phyloP scores from a whole-genome alignment of 2,113 vertebrate species.

The Pogonocichla stellata region DNA sequence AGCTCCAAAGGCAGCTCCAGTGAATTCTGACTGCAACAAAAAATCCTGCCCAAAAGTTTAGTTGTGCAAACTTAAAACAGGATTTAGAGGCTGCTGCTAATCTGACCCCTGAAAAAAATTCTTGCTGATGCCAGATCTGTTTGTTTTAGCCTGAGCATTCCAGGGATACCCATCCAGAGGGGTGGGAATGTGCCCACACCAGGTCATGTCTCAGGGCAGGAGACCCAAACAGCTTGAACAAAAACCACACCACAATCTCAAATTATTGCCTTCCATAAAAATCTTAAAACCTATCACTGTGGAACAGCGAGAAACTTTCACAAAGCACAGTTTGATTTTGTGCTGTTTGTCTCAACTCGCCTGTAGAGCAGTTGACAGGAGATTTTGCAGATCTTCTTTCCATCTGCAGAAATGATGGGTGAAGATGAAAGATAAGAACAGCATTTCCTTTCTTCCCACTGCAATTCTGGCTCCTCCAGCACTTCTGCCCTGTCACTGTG shows the following conservation, averaged over 20 bases:
- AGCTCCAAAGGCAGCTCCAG: neutral
- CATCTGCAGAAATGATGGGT: neutral
- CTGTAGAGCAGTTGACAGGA: neutral
- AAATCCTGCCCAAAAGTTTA: neutral
- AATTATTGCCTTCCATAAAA: neutral
- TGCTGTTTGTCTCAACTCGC: neutral
- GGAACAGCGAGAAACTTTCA: neutral
- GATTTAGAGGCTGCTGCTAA: neutral
- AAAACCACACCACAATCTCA: neutral
- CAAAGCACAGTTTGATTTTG: neutral
- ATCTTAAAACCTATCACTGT: neutral
- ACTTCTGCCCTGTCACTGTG: neutral
- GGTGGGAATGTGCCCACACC: neutral
- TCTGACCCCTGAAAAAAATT: neutral
- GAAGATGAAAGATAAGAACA: neutral
- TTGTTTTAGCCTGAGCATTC: neutral
- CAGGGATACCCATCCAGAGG: accelerated
- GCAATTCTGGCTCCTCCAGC: neutral
- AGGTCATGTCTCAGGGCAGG: accelerated
- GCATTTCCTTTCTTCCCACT: neutral
- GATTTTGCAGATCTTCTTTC: neutral
- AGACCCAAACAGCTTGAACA: neutral
- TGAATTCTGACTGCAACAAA: neutral
- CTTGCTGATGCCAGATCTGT: neutral
- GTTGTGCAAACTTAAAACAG: neutral